Percentiles rank a stretch among this genome's conserved stretches.
phyloP scores from a whole-genome alignment of 2,113 vertebrate genomes.

The Cyanoramphus novaezelandiae region DNA sequence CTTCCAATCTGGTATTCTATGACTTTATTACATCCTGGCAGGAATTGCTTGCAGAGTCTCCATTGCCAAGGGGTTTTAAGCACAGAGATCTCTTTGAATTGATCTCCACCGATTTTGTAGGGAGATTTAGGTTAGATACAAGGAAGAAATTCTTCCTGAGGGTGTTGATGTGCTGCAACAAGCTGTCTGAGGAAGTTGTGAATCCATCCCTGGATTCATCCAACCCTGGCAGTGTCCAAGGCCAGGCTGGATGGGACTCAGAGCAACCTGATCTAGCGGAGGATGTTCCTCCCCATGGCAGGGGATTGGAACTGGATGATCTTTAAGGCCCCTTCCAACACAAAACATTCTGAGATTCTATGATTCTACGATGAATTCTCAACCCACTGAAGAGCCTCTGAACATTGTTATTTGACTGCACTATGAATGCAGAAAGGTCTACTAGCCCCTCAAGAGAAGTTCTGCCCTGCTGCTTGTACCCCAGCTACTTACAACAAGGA shows the following conservation, averaged over 20 bases:
- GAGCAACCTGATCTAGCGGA: neutral
- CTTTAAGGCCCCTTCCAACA: neutral
- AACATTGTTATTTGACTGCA: neutral
- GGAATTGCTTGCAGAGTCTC: neutral
- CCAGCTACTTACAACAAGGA: neutral
- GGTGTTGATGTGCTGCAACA: neutral
- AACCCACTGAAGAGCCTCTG: neutral
- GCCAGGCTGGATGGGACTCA: neutral
- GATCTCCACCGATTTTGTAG: neutral
- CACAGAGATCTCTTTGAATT: neutral
- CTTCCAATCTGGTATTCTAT: neutral
- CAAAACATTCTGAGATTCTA: neutral
- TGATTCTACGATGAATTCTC: neutral
- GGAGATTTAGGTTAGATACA: neutral
- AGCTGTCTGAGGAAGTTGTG: neutral
- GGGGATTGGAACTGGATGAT: neutral
- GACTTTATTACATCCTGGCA: neutral
- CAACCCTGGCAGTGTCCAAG: neutral
- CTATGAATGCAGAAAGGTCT: neutral
- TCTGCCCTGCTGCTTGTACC: neutral
- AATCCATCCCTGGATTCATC: neutral
- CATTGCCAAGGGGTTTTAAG: neutral
- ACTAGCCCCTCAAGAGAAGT: accelerated
- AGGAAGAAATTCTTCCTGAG: neutral
- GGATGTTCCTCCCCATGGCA: neutral